Evolutionary conservation across 2,797 vertebrate species (phyloP).

Genomic region (Crax fasciolata): DNA sequence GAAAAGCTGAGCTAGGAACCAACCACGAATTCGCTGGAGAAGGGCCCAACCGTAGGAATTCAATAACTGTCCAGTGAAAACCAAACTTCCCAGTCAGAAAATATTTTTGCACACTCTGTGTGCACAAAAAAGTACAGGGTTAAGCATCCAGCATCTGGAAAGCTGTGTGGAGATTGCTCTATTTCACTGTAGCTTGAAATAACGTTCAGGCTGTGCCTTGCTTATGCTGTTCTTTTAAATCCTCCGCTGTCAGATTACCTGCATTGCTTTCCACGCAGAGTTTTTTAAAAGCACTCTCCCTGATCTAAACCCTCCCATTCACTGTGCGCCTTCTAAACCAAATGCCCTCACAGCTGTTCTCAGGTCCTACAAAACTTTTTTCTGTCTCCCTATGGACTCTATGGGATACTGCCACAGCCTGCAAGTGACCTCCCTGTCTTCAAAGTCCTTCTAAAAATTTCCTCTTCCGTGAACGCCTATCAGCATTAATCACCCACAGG

Average conservation of each 20-base stretch:
- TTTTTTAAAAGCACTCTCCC: neutral
- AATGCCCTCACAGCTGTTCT: neutral
- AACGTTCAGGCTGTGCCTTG: neutral
- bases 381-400: neutral
- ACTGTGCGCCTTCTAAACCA: neutral
- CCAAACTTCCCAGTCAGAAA: neutral
- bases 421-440: constrained; percentile 45
- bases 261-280: neutral
- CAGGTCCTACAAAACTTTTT: neutral
- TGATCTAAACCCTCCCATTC: neutral
- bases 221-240: neutral
- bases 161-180: neutral
- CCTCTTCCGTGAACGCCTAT: constrained; percentile 21
- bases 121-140: neutral
- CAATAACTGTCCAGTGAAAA: neutral
- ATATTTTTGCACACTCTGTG: neutral
- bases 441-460: constrained; percentile 58
- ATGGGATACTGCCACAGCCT: neutral
- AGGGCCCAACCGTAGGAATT: neutral
- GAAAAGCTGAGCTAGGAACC: neutral
- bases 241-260: neutral
- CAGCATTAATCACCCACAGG: constrained; percentile 60
- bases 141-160: neutral
- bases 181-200: constrained; percentile 13
- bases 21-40: neutral